These are phyloP conservation scores for Drosophila triauraria DNA, from an alignment of 1,140 invertebrate genomes.

Conservation along the genomic window DNA sequence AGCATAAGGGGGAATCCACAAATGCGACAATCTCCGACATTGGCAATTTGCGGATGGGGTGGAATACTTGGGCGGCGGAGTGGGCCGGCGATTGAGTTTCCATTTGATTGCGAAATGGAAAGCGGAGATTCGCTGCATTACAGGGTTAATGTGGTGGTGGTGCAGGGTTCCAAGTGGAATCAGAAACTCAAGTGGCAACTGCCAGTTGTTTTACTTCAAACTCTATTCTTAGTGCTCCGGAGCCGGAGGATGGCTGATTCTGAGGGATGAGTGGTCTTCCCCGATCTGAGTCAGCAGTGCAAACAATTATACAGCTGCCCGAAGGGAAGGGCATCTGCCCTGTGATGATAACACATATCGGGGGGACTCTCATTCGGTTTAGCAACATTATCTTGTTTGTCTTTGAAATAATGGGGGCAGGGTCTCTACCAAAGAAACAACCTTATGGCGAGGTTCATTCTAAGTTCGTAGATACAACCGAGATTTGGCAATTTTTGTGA, in stretches of 20 bases:
- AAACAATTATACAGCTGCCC: slow-evolving; percentile 39
- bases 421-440: not conserved
- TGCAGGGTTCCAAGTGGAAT: slow-evolving; percentile 15
- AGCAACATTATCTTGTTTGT: slow-evolving; percentile 27
- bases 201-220: slow-evolving; percentile 51
- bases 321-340: slow-evolving; percentile 36
- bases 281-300: slow-evolving; percentile 47
- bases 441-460: slow-evolving; percentile 1
- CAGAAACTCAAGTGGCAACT: slow-evolving; percentile 28
- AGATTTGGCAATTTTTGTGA: not conserved
- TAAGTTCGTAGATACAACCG: not conserved
- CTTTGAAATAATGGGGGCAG: slow-evolving; percentile 11
- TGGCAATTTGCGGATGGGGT: slow-evolving; percentile 28
- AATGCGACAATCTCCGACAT: slow-evolving; percentile 66
- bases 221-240: not conserved
- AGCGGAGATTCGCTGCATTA: slow-evolving; percentile 56
- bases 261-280: slow-evolving; percentile 41
- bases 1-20: slow-evolving; percentile 40
- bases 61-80: not conserved
- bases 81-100: slow-evolving; percentile 58
- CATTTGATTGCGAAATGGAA: slow-evolving; percentile 75
- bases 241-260: not conserved
- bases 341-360: slow-evolving; percentile 20
- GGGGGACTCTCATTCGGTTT: not conserved
- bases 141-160: slow-evolving; percentile 10